Conservation (phyloP, 1,140 invertebrate genomes). For the Oppia nitens region DNA sequence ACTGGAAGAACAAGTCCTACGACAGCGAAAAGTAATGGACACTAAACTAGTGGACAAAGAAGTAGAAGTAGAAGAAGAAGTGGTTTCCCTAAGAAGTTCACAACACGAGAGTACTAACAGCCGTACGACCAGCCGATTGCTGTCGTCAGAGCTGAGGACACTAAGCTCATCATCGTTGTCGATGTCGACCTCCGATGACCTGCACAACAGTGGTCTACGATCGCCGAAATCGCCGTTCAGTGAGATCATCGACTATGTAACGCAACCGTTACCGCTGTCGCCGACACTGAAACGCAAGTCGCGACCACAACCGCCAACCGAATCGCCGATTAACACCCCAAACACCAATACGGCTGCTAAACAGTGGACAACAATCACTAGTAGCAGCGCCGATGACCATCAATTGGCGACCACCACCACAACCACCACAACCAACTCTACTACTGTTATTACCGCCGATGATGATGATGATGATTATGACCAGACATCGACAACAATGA, state of each 20-base stretch:
- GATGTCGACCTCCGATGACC: too few species aligned
- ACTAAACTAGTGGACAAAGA: background rate
- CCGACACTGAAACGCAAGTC: background rate
- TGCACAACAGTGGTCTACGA: too few species aligned
- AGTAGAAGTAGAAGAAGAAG: background rate
- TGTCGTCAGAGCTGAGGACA: background rate
- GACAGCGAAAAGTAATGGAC: background rate
- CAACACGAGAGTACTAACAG: background rate
- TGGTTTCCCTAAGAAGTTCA: background rate
- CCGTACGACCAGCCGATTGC: too few species aligned
- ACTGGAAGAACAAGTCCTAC: too few species aligned
- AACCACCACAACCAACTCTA: too few species aligned
- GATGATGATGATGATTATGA: background rate
- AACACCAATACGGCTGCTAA: too few species aligned
- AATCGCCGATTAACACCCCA: too few species aligned
- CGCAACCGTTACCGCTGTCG: background rate
- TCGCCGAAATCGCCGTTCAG: background rate
- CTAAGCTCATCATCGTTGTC: too few species aligned
- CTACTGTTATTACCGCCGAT: too few species aligned
- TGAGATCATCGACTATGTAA: background rate
- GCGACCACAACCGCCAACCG: background rate
- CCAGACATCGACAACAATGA: background rate
- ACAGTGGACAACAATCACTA: too few species aligned
- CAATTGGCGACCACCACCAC: too few species aligned
- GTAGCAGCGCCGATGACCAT: too few species aligned